phyloP scores from a whole-genome alignment of 23 tunicate species.

The Styela plicata region DNA sequence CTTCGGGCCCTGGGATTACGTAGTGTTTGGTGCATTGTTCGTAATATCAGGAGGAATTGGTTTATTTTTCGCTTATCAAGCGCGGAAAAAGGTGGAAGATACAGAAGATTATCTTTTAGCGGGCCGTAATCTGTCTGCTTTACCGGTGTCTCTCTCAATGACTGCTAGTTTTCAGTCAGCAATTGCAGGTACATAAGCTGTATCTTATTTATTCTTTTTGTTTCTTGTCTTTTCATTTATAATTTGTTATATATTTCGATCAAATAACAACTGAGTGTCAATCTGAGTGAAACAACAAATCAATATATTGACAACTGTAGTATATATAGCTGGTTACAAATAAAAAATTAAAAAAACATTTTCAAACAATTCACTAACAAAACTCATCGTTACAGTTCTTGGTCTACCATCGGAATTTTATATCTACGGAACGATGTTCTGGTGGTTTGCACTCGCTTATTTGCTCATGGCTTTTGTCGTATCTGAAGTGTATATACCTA shows the following conservation, averaged over 20 bases:
- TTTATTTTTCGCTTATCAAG: conserved; percentile 1
- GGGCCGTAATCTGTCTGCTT: conserved; percentile 26
- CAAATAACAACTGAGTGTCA: too few species aligned
- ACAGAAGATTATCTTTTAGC: conserved; percentile 19
- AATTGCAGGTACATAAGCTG: conserved; percentile 35
- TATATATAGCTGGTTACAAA: too few species aligned
- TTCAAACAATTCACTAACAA: too few species aligned
- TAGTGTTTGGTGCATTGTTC: conserved; percentile 13
- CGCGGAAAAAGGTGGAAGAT: conserved; percentile 12
- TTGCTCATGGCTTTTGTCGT: conserved; percentile 19
- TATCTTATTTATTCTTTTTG: too few species aligned
- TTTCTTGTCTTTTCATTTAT: too few species aligned
- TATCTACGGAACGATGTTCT: conserved; percentile 48
- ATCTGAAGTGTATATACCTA: conserved; percentile 47
- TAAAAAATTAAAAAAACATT: too few species aligned
- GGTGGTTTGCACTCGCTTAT: conserved; percentile 23
- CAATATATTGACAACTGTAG: too few species aligned
- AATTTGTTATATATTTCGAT: too few species aligned
- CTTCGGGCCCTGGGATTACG: conserved; percentile 31
- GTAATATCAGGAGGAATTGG: conserved; percentile 15
- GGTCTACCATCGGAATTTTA: conserved; percentile 49
- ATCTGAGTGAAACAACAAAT: too few species aligned
- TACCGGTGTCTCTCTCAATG: conserved; percentile 24
- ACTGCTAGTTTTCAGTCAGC: conserved; percentile 26
- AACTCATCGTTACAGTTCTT: conserved; percentile 26